A percentile compares a stretch with the other conserved stretches of the same genome.
Conservation (phyloP, 2,113 vertebrate species). For the Mormyrus lacerda region DNA sequence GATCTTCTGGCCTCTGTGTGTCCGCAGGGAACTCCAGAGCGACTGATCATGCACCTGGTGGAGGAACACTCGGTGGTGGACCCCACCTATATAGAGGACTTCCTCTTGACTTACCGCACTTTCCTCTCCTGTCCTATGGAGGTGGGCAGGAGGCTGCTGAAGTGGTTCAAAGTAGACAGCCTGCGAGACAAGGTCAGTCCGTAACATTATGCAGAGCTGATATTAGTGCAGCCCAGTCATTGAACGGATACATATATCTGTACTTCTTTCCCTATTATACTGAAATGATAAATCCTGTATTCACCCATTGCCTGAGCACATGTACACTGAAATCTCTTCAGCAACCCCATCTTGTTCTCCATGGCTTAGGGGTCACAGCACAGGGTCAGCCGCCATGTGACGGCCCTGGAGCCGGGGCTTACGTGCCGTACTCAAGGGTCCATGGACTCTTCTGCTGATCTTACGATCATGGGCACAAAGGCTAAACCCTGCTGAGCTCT, state of each 20-base stretch:
- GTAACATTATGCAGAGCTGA: background rate
- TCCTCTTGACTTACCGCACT: conserved; percentile 86
- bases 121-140: conserved; percentile 86
- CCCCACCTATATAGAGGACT: conserved; percentile 95
- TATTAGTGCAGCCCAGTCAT: background rate
- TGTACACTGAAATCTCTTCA: background rate
- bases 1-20: conserved; percentile 20
- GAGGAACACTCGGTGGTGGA: conserved; percentile 95
- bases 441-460: background rate
- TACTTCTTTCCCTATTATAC: background rate
- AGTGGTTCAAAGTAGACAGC: conserved; percentile 86
- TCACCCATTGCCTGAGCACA: background rate
- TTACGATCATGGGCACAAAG: background rate
- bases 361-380: background rate
- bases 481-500: background rate
- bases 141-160: conserved; percentile 83
- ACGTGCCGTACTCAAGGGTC: background rate
- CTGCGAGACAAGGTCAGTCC: conserved; percentile 82
- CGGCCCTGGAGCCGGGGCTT: background rate
- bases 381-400: background rate
- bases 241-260: background rate
- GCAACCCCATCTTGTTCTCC: background rate
- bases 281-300: background rate
- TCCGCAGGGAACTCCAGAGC: conserved; percentile 84
- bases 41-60: conserved; percentile 91